These are phyloP conservation scores for Tenebrosternarchus preto DNA, from an alignment of 2,113 vertebrate genomes.

Conservation along the genomic window DNA sequence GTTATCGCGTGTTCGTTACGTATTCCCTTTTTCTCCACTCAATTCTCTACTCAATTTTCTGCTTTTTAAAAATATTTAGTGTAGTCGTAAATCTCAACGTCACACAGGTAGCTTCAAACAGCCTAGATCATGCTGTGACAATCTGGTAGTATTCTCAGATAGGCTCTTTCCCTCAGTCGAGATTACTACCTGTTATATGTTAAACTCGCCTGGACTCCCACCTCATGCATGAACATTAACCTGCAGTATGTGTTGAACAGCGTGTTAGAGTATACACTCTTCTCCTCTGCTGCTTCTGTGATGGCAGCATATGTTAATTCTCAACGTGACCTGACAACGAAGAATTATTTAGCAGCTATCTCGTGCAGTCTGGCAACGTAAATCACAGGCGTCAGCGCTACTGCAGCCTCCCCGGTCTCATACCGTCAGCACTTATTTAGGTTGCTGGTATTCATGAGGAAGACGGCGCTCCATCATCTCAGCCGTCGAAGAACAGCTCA, in stretches of 20 bases:
- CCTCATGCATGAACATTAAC: background rate
- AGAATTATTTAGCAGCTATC: slow-evolving; percentile 14
- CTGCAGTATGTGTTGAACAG: background rate
- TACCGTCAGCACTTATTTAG: background rate
- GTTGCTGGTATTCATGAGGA: background rate
- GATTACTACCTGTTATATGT: background rate
- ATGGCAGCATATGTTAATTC: background rate
- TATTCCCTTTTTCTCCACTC: background rate
- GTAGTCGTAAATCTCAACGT: no score
- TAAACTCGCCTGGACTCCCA: background rate
- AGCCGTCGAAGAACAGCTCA: background rate
- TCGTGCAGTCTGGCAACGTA: background rate
- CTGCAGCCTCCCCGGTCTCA: background rate
- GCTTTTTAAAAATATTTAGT: no score
- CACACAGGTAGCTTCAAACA: no score
- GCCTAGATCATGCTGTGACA: no score
- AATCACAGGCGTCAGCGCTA: background rate
- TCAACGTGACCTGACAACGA: background rate
- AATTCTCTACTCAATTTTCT: no score
- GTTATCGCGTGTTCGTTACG: background rate
- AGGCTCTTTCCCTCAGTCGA: no score
- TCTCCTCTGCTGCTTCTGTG: background rate
- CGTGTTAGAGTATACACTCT: background rate
- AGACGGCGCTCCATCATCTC: background rate
- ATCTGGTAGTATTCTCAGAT: no score